These are phyloP conservation scores for Umimayanthus chanpuru DNA, from an alignment of 92 coral and sea anemone genomes.

Conservation along the genomic window DNA sequence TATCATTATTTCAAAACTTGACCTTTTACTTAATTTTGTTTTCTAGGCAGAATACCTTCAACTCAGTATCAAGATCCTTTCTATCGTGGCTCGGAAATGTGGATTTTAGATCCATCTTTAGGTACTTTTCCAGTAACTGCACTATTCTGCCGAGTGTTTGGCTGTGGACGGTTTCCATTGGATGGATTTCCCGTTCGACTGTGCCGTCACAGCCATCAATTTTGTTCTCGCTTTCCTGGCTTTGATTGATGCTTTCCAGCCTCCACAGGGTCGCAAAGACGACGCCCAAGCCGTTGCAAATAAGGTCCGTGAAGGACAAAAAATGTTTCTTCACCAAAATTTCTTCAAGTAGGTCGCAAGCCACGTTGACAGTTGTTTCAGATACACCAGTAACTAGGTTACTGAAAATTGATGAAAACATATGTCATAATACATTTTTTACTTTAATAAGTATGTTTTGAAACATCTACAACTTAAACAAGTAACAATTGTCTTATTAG, in stretches of 20 bases:
- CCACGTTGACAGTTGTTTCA: background rate
- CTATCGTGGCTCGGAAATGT: background rate
- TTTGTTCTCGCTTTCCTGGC: background rate
- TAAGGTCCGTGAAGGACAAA: background rate
- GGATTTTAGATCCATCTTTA: background rate
- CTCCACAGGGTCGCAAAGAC: background rate
- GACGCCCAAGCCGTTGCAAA: background rate
- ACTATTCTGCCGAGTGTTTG: background rate
- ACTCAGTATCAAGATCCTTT: background rate
- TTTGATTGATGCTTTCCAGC: background rate
- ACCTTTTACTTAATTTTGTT: too few species aligned
- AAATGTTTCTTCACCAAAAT: background rate
- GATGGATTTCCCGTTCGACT: background rate
- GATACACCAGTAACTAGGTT: background rate
- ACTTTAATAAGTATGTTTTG: too few species aligned
- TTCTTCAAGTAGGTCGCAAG: background rate
- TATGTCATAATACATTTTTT: too few species aligned
- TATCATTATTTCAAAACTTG: too few species aligned
- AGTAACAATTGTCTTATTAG: too few species aligned
- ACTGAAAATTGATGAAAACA: background rate
- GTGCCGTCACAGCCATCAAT: background rate
- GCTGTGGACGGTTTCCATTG: background rate
- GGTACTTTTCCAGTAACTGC: background rate
- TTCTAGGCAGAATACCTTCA: background rate
- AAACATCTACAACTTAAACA: too few species aligned